These are phyloP conservation scores for Ectemnius continuus DNA, from an alignment of 2,888 invertebrate genomes.

Conservation along the genomic window DNA sequence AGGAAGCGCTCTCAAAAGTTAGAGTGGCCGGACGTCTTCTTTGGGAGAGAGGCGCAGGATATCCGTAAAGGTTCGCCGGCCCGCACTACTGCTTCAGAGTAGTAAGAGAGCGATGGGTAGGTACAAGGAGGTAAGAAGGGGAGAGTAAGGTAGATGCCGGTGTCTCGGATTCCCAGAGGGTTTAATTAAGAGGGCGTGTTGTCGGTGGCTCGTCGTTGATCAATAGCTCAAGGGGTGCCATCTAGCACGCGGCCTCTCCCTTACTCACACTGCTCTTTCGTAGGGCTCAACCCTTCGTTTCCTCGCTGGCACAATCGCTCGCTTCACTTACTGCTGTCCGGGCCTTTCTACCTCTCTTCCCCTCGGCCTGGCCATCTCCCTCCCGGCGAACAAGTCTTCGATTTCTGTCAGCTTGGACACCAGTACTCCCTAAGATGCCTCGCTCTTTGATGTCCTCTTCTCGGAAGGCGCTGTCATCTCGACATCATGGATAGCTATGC, in stretches of 20 bases:
- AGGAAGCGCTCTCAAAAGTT: slow-evolving; percentile 41
- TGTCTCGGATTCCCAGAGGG: slow-evolving; percentile 63
- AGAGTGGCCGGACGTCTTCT: slow-evolving; percentile 22
- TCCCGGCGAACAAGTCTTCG: slow-evolving; percentile 42
- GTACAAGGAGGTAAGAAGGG: slow-evolving; percentile 39
- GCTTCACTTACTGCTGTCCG: slow-evolving; percentile 3
- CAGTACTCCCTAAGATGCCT: slow-evolving; percentile 37
- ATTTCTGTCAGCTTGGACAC: slow-evolving; percentile 55
- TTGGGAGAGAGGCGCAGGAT: slow-evolving; percentile 28
- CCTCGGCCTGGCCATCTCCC: slow-evolving; percentile 21
- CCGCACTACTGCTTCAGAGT: neutral
- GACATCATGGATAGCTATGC: slow-evolving; percentile 63
- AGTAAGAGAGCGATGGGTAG: slow-evolving; percentile 16
- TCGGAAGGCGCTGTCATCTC: slow-evolving; percentile 55
- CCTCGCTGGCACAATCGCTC: slow-evolving; percentile 13
- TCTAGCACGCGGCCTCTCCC: slow-evolving; percentile 42
- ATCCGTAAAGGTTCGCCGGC: slow-evolving; percentile 38
- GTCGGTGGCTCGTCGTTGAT: slow-evolving; percentile 66
- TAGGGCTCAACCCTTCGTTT: slow-evolving; percentile 19
- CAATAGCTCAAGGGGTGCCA: slow-evolving; percentile 65
- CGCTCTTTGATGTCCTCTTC: slow-evolving; percentile 58
- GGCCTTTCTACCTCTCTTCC: neutral
- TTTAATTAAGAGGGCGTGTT: slow-evolving; percentile 72
- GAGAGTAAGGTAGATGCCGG: neutral
- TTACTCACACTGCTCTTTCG: slow-evolving; percentile 24